Percentiles rank a stretch among this genome's conserved stretches.
phyloP scores from a whole-genome alignment of 2,113 vertebrate genomes.

The Pachyramphus minor region DNA sequence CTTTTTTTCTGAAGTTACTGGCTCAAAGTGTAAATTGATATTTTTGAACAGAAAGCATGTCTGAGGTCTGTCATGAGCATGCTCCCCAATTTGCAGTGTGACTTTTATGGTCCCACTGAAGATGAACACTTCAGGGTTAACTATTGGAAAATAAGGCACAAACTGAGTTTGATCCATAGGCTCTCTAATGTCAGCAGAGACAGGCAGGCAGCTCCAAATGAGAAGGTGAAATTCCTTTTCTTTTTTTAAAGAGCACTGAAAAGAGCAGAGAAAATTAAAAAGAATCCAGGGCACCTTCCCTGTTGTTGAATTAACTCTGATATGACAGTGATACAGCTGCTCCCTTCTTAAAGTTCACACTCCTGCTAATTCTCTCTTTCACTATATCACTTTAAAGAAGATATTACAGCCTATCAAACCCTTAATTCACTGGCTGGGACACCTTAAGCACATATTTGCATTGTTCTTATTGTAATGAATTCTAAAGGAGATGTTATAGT shows the following conservation, averaged over 20 bases:
- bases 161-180: neutral
- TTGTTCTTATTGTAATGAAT: slow-evolving; percentile 5
- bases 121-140: neutral
- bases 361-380: neutral
- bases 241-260: neutral
- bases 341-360: neutral
- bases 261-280: slow-evolving; percentile 5
- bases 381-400: neutral
- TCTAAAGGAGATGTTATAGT: neutral
- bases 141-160: neutral
- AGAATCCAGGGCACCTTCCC: neutral
- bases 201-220: neutral
- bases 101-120: neutral
- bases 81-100: neutral
- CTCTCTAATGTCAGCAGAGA: neutral
- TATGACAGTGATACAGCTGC: neutral
- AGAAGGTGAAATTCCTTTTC: neutral
- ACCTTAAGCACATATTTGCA: slow-evolving; percentile 23
- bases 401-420: neutral
- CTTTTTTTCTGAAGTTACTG: neutral
- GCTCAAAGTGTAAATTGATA: neutral
- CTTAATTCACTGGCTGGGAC: neutral
- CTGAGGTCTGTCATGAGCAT: neutral
- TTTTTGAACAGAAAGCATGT: neutral
- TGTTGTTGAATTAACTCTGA: neutral